Percentiles rank a stretch among this genome's conserved stretches.
Conservation (phyloP, 1,140 invertebrate species). For the Chymomyza costata region DNA sequence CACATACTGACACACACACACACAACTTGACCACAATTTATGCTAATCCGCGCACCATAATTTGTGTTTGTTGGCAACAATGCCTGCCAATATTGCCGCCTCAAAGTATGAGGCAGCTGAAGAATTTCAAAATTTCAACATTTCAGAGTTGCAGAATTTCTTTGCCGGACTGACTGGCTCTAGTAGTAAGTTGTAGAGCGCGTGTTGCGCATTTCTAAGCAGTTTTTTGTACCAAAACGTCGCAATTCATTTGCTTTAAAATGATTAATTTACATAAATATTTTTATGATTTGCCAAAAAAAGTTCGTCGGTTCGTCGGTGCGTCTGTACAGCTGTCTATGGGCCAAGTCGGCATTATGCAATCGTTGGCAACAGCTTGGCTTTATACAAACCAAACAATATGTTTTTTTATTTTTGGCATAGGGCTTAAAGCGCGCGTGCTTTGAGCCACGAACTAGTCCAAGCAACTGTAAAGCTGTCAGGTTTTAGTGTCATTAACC, state of each 20-base stretch:
- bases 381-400: no score
- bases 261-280: slow-evolving; percentile 74
- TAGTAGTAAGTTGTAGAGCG: no score
- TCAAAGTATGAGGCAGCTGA: slow-evolving; percentile 14
- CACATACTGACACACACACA: no score
- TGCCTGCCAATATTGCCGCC: not conserved
- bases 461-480: slow-evolving; percentile 64
- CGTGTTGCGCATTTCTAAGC: slow-evolving; percentile 65
- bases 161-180: no score
- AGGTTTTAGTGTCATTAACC: slow-evolving; percentile 58
- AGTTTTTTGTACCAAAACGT: no score
- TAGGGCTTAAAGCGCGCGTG: not conserved
- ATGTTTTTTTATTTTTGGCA: no score
- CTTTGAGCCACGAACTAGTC: slow-evolving; percentile 48
- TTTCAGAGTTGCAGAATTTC: slow-evolving; percentile 10
- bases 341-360: slow-evolving; percentile 61
- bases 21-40: slow-evolving; percentile 50
- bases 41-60: slow-evolving; percentile 66
- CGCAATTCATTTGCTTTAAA: slow-evolving; percentile 67
- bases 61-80: slow-evolving; percentile 40
- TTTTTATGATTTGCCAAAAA: slow-evolving; percentile 70
- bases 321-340: slow-evolving; percentile 44
- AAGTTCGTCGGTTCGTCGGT: slow-evolving; percentile 1
- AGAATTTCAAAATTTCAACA: slow-evolving; percentile 20
- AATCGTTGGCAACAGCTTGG: slow-evolving; percentile 52